These are phyloP conservation scores for Neria commutata DNA, from an alignment of 2,888 invertebrate species.

Conservation along the genomic window DNA sequence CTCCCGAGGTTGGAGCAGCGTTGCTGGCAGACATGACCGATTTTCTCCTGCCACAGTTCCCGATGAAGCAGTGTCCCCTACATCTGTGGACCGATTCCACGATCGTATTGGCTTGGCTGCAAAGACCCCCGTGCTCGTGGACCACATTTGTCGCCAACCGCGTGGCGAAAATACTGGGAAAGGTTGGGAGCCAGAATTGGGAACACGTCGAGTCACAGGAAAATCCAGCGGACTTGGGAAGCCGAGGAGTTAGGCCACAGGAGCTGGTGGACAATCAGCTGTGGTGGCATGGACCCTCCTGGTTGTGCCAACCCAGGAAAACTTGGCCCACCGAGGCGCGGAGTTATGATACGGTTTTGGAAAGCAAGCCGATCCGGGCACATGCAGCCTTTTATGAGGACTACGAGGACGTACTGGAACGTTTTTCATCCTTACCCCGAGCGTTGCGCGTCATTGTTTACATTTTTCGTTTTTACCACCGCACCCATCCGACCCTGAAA, in stretches of 20 bases:
- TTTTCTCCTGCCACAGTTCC: constrained; percentile 1
- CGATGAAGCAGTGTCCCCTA: background rate
- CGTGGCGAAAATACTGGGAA: background rate
- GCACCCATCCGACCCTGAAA: too few relatives aligned
- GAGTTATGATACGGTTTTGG: background rate
- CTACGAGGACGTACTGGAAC: background rate
- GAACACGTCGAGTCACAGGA: background rate
- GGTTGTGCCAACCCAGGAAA: background rate
- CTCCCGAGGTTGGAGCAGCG: too few relatives aligned
- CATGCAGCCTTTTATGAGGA: background rate
- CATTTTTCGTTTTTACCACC: background rate
- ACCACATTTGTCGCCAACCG: constrained; percentile 11
- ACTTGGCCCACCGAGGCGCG: background rate
- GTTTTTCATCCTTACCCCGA: background rate
- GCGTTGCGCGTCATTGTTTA: background rate
- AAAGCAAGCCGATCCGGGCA: background rate
- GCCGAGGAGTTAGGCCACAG: background rate
- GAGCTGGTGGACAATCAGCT: background rate
- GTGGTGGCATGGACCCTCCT: constrained; percentile 5
- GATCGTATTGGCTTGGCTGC: constrained; percentile 11
- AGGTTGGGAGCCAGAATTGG: background rate
- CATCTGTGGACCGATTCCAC: constrained; percentile 4
- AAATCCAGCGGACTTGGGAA: constrained; percentile 2
- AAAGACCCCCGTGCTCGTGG: constrained; percentile 9
- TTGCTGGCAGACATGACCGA: too few relatives aligned